Evolutionary conservation across 64 coral and sea anemone genomes (phyloP).

Genomic region (Stichodactyla mertensii): DNA sequence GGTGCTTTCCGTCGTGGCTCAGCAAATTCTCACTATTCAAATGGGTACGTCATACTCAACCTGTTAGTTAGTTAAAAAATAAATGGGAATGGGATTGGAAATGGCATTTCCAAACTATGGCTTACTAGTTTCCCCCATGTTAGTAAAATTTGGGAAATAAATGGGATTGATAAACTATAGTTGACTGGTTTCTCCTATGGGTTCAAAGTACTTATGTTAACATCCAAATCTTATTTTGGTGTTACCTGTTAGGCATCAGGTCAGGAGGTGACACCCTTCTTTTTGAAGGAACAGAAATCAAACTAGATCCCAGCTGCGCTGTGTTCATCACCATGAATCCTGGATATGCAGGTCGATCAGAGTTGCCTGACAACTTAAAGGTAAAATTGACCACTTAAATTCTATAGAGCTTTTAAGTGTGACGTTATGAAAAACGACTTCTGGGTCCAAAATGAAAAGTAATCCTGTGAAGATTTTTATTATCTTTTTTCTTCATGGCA

Average conservation of each 20-base stretch:
- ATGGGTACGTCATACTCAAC: conserved; percentile 54
- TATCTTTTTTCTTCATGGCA: no score
- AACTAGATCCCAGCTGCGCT: conserved; percentile 76
- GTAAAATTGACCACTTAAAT: conserved; percentile 13
- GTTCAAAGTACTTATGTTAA: no score
- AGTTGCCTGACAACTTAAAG: conserved; percentile 96
- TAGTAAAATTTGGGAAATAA: background rate
- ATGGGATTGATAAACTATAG: background rate
- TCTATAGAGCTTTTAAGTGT: background rate
- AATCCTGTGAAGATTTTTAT: no score
- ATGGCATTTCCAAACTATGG: no score
- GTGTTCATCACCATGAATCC: conserved; percentile 99
- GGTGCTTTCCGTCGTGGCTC: conserved; percentile 91
- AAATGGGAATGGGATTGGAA: background rate
- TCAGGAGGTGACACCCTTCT: conserved; percentile 87
- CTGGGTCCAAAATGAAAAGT: no score
- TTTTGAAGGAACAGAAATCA: conserved; percentile 93
- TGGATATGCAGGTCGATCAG: conserved; percentile 95
- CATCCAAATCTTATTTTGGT: background rate
- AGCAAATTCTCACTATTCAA: conserved; percentile 96
- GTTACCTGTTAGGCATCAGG: conserved; percentile 64
- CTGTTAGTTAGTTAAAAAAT: background rate
- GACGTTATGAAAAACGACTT: no score
- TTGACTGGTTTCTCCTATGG: no score
- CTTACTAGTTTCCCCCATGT: background rate